Conservation (phyloP, 2,797 vertebrate species). For the Adrianichthys oophorus region DNA sequence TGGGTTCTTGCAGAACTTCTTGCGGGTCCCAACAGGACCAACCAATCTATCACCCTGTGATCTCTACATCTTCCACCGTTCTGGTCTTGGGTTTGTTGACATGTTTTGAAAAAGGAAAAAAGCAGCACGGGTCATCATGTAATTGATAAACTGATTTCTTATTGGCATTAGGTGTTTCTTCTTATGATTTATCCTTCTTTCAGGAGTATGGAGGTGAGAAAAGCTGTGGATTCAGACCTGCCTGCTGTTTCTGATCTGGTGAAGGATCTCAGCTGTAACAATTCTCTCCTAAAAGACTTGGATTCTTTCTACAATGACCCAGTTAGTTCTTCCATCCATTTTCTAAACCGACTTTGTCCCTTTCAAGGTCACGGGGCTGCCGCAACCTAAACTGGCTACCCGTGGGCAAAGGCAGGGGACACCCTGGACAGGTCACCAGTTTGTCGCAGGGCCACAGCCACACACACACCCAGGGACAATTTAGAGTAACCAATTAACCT, state of each 20-base stretch:
- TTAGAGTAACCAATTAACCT: too few relatives aligned
- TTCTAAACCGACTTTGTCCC: too few relatives aligned
- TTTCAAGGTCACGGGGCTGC: too few relatives aligned
- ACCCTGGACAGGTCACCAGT: too few relatives aligned
- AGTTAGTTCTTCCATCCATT: too few relatives aligned
- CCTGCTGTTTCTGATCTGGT: constrained; percentile 75
- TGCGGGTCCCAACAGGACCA: constrained; percentile 68
- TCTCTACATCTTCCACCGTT: constrained; percentile 85
- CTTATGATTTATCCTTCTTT: neutral
- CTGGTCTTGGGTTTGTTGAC: constrained; percentile 75
- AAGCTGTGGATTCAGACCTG: constrained; percentile 72
- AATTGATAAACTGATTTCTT: too few relatives aligned
- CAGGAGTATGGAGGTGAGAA: constrained; percentile 83
- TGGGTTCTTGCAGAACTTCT: constrained; percentile 82
- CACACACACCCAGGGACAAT: too few relatives aligned
- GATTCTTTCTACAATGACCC: constrained; percentile 75
- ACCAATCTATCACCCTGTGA: constrained; percentile 68
- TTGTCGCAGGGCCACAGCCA: too few relatives aligned
- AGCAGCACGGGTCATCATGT: too few relatives aligned
- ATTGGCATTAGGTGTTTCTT: too few relatives aligned
- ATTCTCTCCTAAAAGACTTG: constrained; percentile 80
- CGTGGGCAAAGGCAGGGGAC: too few relatives aligned
- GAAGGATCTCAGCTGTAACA: constrained; percentile 64
- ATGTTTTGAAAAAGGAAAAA: neutral
- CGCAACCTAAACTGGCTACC: too few relatives aligned